Evolutionary conservation across 2,888 invertebrate genomes (phyloP), one percentile per base, ranked within the genome.

Genomic region (Polyploca ridens): DNA sequence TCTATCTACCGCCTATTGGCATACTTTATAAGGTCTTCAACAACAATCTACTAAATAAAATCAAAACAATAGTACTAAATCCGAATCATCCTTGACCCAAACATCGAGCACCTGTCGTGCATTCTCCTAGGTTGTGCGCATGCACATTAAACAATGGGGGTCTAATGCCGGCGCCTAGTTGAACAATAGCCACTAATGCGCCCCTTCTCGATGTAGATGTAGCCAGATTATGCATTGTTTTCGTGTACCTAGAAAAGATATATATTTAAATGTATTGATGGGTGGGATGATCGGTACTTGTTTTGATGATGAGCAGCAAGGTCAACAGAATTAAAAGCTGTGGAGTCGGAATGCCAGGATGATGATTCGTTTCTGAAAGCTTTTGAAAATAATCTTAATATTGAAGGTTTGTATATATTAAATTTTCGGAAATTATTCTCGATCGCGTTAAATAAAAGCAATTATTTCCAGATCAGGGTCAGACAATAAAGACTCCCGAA

Each of bases 111-210:
- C 87, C 83, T 86, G 87, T 74, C 77, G 72, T 64, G 70, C 71
- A 80, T 81, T 81, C 78, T 74, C 71, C 67, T 71, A 69, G 67
- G 72, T 69, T 69, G 71, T 76, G 73, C 76, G 72, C 71, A 72
- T 74, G 71, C 75, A 63, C 67, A 69, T 74, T 72, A 85, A 81
- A 87, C 87, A 87, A 87, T 86, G 65, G 81, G 19, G 63, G 70
- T 72, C 82, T 87, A 86, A 86, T 86, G 79, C 77, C 68, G 76
- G 69, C 71, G 69, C 69, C 72, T 64, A 65, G 66, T 66, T 66
- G 69, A 83, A 87, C 86, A 86, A 86, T 86, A 76, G 79, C 64
- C 66, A 66, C 77, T 84, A 85, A 85, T 84, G 76, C 79, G 78
- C 70, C 73, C 73, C 74, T 73, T 79, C 73, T 74, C 68, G 69